Base-by-base conservation (phyloP, 2,888 invertebrate genomes). In the Troglohyphantes excavatus region DNA sequence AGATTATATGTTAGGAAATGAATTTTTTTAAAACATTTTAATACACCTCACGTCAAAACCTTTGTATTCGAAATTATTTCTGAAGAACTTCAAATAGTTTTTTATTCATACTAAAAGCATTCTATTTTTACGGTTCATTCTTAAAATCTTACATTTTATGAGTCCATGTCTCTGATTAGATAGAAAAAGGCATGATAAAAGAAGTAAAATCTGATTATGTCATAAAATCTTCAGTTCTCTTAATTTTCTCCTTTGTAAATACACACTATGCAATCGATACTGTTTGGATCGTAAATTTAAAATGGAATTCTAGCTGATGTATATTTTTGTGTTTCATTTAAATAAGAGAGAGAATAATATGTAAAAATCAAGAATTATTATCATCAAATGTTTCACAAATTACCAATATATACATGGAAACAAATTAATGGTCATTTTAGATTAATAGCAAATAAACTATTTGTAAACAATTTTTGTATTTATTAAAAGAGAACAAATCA, bases 121-220 rank as follows among this genome's bases (percentile, higher is more conserved):
- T 65, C 17, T 46, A 21, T 17, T 79, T 79, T 79, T 63, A 23
- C 21, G 43, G n/a, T 26, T 43, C 39, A 67, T 43, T 26, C 63
- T 79, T 79, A 46, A 79, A 79, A 46, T 67, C 19, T 9, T 3
- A 19, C 7, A 26, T 65, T 79, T 79, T 43, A 79, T 78, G 43
- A 21, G 21, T 39, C 65, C 26, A 21, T 43, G 26, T 21, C 19
- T 19, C n/a, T 23, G 43, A 65, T n/a, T 79, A 65, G 39, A 39
- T 63, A 23, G 63, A 0, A 29, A 23, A 27, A n/a, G 33, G 39
- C n/a, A n/a, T 17, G 43, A 65, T 13, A 29, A 53, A 65, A 78
- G 19, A 46, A 65, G 26, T 46, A 67, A 79, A 79, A 79, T 63
- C 46, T 65, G 65, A 79, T 65, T 65, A 43, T 39, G 43, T 65